Conservation (phyloP, 2,113 vertebrate genomes). For the Pteronura brasiliensis region DNA sequence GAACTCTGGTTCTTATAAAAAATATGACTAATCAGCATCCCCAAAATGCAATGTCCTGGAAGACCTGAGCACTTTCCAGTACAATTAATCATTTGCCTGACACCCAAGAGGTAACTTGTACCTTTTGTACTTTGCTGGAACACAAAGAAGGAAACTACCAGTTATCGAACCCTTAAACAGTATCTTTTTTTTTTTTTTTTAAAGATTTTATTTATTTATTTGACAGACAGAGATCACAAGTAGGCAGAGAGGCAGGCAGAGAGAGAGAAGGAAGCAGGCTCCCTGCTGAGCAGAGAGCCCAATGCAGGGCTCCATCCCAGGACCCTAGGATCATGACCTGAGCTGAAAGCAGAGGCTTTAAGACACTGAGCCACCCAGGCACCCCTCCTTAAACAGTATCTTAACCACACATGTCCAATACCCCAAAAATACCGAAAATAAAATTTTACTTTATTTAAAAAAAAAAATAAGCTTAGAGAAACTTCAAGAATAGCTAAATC, state of each 20-base stretch:
- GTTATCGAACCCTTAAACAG: not conserved
- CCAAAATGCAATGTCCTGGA: conserved; percentile 1
- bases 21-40: conserved; percentile 35
- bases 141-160: not conserved
- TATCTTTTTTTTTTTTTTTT: not conserved
- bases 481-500: not conserved
- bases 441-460: not conserved
- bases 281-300: too few relatives aligned
- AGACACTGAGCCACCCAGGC: too few relatives aligned
- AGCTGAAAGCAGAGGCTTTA: too few relatives aligned
- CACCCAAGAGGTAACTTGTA: not conserved
- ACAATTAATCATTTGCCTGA: conserved; percentile 35
- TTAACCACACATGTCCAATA: not conserved
- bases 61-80: not conserved
- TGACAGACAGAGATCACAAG: too few relatives aligned
- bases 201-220: too few relatives aligned
- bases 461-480: not conserved
- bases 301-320: too few relatives aligned
- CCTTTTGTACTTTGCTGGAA: conserved; percentile 12
- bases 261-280: too few relatives aligned
- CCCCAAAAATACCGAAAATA: not conserved
- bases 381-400: not conserved
- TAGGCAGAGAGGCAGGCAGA: too few relatives aligned
- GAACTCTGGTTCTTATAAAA: not conserved
- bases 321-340: too few relatives aligned